Evolutionary conservation across 1,140 invertebrate species (phyloP), one percentile per base, ranked within the genome.

Genomic region (Dreissena rostriformis): DNA sequence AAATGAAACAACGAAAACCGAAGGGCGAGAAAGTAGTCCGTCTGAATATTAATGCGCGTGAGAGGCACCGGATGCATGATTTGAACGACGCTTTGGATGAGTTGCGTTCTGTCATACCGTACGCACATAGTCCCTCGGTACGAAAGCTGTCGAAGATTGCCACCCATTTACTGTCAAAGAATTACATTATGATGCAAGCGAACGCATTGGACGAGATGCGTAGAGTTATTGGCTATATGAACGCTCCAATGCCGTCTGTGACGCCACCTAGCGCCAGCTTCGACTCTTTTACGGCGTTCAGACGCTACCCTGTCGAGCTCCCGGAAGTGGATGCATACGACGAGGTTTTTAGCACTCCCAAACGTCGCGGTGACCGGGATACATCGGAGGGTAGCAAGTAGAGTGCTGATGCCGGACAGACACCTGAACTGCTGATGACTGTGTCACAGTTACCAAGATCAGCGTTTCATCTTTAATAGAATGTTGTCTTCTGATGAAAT

Each of bases 81-180:
- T 81, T 94, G 19, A 94, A 94, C 84, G 92, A 93, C 78, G 93
- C 93, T 6, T 86, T 94, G 51, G 93, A 94, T 77, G 92, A 92
- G 68, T 86, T 94, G 26, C 85, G 93, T 29, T 88, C 89, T 11
- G 93, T 94, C 28, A 94, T 94, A 65, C 93, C 93, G 12, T 94
- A 94, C 77, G 98, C 98, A 4, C 98, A 99, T 92, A 98, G 98
- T 55, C 98, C 98, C 0, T 99, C 98, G 5, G 98, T 99, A 15
- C 95, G 99, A 57, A 99, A 99, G 93, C 94, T 99, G 19, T 99
- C 98, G 39, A 99, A 99, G 94, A 99, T 99, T 87, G 98, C 99
- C 22, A 99, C 99, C 0, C 94, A 99, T 2, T 94, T 99, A 0
- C 94, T 99, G 73, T 99, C 99, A 71, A 99, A 99, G 93, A 99